These are phyloP conservation scores for Brachionus rubens DNA, from an alignment of 1,140 invertebrate genomes.

Conservation along the genomic window DNA sequence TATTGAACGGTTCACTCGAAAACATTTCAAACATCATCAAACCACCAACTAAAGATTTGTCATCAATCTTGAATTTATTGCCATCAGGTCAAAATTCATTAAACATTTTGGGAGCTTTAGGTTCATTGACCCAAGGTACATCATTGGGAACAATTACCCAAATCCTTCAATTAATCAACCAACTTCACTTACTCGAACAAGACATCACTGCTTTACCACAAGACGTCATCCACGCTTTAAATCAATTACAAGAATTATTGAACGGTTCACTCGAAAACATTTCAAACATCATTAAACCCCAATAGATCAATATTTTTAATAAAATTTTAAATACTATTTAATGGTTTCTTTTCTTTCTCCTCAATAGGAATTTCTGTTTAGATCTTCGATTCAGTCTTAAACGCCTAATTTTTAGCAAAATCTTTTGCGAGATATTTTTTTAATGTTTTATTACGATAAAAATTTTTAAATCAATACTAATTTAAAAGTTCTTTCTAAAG, in stretches of 20 bases:
- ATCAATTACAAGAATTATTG: conserved; percentile 24
- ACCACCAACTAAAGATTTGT: neutral
- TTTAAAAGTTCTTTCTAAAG: no score
- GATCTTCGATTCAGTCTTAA: no score
- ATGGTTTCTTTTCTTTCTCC: no score
- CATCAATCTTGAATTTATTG: neutral
- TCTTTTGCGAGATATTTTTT: no score
- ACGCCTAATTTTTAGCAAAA: no score
- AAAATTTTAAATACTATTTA: no score
- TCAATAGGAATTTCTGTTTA: no score
- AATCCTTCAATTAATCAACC: conserved; percentile 3
- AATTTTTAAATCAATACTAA: no score
- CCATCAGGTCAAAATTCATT: neutral
- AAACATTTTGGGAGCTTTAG: neutral
- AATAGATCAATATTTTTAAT: no score
- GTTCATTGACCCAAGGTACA: conserved; percentile 9
- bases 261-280: neutral
- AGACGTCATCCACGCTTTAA: conserved; percentile 23
- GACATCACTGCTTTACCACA: conserved; percentile 28
- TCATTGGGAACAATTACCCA: conserved; percentile 5
- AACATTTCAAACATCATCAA: conserved; percentile 27
- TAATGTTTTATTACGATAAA: no score
- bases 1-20: neutral
- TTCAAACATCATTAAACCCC: conserved; percentile 14
- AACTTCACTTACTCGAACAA: conserved; percentile 8